These are phyloP conservation scores for Melitaea athalia DNA, from an alignment of 2,888 invertebrate species.

Conservation along the genomic window DNA sequence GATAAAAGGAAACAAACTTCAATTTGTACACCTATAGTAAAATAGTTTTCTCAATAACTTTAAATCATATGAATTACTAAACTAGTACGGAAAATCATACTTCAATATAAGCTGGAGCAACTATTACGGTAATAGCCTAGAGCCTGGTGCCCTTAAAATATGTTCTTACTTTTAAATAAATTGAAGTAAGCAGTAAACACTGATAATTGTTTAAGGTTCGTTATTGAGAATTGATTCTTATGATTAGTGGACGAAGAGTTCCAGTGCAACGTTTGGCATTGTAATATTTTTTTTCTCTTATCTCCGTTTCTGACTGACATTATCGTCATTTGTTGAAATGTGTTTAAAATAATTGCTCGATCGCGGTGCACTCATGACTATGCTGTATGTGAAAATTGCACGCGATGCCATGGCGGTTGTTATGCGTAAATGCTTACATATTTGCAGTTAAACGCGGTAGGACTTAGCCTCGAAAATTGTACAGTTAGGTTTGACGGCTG, in stretches of 20 bases:
- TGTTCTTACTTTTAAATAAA: constrained; percentile 35
- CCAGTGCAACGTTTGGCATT: constrained; percentile 62
- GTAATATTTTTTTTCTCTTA: constrained; percentile 66
- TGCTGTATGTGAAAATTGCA: constrained; percentile 74
- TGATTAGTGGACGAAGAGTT: constrained; percentile 53
- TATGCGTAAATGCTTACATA: constrained; percentile 79
- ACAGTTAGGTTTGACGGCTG: constrained; percentile 46
- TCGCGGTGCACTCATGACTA: constrained; percentile 70
- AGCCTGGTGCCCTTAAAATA: constrained; percentile 35
- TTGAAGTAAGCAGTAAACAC: constrained; percentile 34
- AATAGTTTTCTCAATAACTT: no score
- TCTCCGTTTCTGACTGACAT: constrained; percentile 70
- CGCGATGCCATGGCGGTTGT: constrained; percentile 70
- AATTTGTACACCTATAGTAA: no score
- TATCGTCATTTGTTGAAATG: constrained; percentile 81
- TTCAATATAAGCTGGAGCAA: constrained; percentile 28
- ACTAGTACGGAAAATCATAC: constrained; percentile 30
- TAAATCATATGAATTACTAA: constrained; percentile 36
- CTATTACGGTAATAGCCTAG: constrained; percentile 38
- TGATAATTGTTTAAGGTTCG: constrained; percentile 29
- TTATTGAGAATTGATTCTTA: constrained; percentile 47
- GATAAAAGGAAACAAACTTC: no score
- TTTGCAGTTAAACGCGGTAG: constrained; percentile 66
- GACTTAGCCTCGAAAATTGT: constrained; percentile 47
- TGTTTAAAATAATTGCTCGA: constrained; percentile 80